Percentiles rank a stretch among this genome's conserved stretches.
Conservation (phyloP, 2,797 vertebrate species). For the Halcyon smyrnensis region DNA sequence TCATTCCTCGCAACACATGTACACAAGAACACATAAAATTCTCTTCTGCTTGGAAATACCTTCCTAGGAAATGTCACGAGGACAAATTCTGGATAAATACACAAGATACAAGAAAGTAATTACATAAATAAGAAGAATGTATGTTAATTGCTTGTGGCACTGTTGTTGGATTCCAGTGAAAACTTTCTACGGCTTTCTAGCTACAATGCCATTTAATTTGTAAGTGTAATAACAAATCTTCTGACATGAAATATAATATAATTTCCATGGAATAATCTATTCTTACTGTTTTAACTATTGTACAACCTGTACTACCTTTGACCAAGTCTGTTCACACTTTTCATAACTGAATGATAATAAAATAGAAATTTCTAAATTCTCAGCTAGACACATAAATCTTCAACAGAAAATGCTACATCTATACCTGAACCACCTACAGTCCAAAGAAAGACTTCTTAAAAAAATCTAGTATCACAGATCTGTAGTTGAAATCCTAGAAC, state of each 20-base stretch:
- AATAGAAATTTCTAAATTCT: not conserved
- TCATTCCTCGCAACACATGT: not conserved
- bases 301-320: not conserved
- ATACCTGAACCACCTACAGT: not conserved
- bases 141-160: not conserved
- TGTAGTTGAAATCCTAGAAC: not conserved
- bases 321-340: not conserved
- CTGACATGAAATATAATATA: not conserved
- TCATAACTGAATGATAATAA: not conserved
- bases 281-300: not conserved
- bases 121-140: not conserved
- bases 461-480: not conserved
- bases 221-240: not conserved
- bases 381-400: not conserved
- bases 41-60: not conserved
- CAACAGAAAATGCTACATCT: not conserved
- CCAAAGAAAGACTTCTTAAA: not conserved
- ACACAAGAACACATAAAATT: not conserved
- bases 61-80: fast-evolving
- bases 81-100: not conserved
- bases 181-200: not conserved
- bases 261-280: not conserved
- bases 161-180: not conserved
- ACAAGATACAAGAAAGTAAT: not conserved
- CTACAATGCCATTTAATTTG: not conserved